phyloP scores from a whole-genome alignment of 2,888 invertebrate species.

The Holacanthella duospinosa region DNA sequence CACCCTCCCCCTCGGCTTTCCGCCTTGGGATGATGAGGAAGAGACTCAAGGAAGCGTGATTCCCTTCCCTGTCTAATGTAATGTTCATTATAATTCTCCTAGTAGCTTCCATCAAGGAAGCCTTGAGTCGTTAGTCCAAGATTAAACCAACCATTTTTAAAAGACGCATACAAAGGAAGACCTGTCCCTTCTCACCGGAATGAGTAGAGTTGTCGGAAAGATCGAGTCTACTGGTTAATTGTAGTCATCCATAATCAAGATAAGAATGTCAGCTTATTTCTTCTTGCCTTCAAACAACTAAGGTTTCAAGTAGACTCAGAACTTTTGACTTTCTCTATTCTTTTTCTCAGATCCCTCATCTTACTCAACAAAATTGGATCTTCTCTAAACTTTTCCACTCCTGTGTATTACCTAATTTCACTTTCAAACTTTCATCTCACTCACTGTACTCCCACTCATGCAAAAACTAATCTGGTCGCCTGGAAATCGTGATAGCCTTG shows the following conservation, averaged over 20 bases:
- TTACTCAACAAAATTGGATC: neutral
- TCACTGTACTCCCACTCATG: neutral
- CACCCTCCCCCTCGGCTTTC: no score
- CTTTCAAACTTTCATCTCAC: neutral
- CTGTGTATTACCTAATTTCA: neutral
- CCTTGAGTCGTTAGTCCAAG: neutral
- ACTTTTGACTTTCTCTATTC: neutral
- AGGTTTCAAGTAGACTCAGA: no score
- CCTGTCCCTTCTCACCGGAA: no score
- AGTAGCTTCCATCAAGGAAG: neutral
- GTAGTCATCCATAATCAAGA: constrained; percentile 1
- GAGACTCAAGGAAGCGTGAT: neutral
- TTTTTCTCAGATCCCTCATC: neutral
- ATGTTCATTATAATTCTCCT: neutral
- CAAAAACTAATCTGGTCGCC: neutral
- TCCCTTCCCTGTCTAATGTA: neutral
- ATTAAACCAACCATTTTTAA: neutral
- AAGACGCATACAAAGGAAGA: no score
- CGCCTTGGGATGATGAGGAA: no score
- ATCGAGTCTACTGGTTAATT: neutral
- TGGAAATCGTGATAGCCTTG: neutral
- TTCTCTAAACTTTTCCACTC: neutral
- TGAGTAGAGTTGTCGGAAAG: neutral
- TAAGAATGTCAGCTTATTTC: neutral
- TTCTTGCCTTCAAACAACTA: no score